Evolutionary conservation across 2,888 invertebrate species (phyloP), one percentile per base, ranked within the genome.

Genomic region (Desoria tigrina): DNA sequence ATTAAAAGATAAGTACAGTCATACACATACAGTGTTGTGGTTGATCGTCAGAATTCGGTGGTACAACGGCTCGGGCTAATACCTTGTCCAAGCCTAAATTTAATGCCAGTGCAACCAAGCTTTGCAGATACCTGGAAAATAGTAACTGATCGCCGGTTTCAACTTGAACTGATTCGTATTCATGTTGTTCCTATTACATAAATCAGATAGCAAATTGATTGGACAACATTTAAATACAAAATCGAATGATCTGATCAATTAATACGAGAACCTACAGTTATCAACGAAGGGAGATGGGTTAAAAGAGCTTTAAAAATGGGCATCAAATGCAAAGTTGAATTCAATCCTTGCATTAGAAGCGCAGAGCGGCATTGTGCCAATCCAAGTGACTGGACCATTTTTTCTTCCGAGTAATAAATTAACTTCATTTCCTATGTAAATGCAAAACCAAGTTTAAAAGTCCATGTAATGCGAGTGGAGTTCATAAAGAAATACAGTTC

Each of bases 101-200:
- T 11, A 86, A 79, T 0, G 84, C 82, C 49, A 86, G 77, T 0
- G 84, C 81, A 26, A 84, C 80, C 58, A 86, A 78, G 76, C 84
- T 83, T 78, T 85, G 85, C 60, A 86, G 80, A 77, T 85, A 85
- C 51, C 82, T 78, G 70, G 85, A 85, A 79, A 85, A 85, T 76
- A 85, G 81, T 63, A 86, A 78, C 75, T 85, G 85, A 23, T 83
- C 82, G 0, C 86, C 86, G 59, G 81, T 83, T 74, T 83, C 81
- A 14, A 86, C 85, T 27, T 79, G 77, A n/a, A 83, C 80, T 77
- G 84, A 84, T 77, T 87, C 86, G 73, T 82, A 80, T 28, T 82
- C 71, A 27, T 68, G 74, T 63, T 76, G 76, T 45, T 76, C 76
- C 66, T 73, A 50, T 45, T 42, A 57, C 7, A 27, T 14, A 58